Evolutionary conservation across 2,888 invertebrate genomes (phyloP).

Genomic region (Orgyia antiqua): DNA sequence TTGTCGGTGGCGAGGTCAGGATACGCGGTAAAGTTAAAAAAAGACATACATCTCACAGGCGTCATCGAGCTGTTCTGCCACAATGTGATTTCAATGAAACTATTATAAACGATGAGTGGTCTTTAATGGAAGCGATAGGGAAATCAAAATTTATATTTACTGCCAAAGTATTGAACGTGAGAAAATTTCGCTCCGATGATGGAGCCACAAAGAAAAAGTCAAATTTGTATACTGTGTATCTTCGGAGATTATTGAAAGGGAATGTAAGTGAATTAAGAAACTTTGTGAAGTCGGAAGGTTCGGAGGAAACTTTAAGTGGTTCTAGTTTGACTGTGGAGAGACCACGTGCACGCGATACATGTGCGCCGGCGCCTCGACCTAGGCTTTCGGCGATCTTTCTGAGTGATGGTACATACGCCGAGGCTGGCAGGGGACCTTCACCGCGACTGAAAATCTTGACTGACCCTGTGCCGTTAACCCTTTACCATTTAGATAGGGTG

Average conservation of each 20-base stretch:
- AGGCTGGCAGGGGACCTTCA: conserved; percentile 42
- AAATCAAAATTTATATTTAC: conserved; percentile 74
- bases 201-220: conserved; percentile 46
- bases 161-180: conserved; percentile 68
- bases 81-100: conserved; percentile 72
- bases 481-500: conserved; percentile 72
- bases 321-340: conserved; percentile 58
- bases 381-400: conserved; percentile 70
- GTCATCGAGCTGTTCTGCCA: conserved; percentile 62
- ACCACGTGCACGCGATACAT: conserved; percentile 50
- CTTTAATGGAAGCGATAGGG: conserved; percentile 70
- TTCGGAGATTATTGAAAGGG: conserved; percentile 69
- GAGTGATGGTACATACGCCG: conserved; percentile 49
- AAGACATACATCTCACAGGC: conserved; percentile 56
- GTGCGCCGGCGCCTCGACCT: conserved; percentile 64
- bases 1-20: conserved; percentile 60
- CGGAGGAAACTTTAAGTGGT: conserved; percentile 56
- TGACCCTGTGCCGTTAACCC: conserved; percentile 72
- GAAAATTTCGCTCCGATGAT: conserved; percentile 52
- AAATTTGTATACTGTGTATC: conserved; percentile 65
- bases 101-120: conserved; percentile 70
- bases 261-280: conserved; percentile 53
- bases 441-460: conserved; percentile 57
- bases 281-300: conserved; percentile 53
- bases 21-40: conserved; percentile 72